Percentiles rank a stretch among this genome's conserved stretches.
These are phyloP conservation scores for Margaritifera margaritifera DNA, from an alignment of 2,888 invertebrate species.

Conservation along the genomic window DNA sequence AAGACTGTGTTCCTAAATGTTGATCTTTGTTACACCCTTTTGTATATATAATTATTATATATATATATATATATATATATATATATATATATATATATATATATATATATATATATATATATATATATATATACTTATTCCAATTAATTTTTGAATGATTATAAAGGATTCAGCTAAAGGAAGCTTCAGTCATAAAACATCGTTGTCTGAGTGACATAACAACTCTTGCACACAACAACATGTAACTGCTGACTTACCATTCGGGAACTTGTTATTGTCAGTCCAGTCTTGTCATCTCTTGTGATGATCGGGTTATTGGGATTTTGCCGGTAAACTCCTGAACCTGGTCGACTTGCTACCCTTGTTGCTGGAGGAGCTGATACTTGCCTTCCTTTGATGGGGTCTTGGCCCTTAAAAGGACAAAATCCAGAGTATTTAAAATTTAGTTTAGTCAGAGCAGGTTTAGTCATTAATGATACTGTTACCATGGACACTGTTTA, in stretches of 20 bases:
- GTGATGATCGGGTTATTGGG: slow-evolving; percentile 65
- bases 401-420: no score
- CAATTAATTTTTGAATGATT: neutral
- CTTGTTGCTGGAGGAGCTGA: slow-evolving; percentile 68
- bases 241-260: slow-evolving; percentile 53
- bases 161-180: neutral
- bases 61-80: neutral
- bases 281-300: slow-evolving; percentile 56
- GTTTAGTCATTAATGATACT: no score
- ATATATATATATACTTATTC: neutral
- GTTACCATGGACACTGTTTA: no score
- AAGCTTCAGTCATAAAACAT: neutral
- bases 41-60: neutral
- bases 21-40: slow-evolving; percentile 22
- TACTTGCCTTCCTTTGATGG: slow-evolving; percentile 53
- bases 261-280: slow-evolving; percentile 64
- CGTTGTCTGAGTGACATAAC: neutral
- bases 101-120: neutral
- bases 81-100: no score
- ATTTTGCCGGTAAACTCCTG: slow-evolving; percentile 53
- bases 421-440: no score
- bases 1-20: neutral
- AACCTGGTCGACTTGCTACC: slow-evolving; percentile 53
- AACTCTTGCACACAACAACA: neutral
- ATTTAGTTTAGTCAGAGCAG: no score